A percentile compares a stretch with the other conserved stretches of the same genome.
These are phyloP conservation scores for Morus bassanus DNA, from an alignment of 2,797 vertebrate species.

Conservation along the genomic window DNA sequence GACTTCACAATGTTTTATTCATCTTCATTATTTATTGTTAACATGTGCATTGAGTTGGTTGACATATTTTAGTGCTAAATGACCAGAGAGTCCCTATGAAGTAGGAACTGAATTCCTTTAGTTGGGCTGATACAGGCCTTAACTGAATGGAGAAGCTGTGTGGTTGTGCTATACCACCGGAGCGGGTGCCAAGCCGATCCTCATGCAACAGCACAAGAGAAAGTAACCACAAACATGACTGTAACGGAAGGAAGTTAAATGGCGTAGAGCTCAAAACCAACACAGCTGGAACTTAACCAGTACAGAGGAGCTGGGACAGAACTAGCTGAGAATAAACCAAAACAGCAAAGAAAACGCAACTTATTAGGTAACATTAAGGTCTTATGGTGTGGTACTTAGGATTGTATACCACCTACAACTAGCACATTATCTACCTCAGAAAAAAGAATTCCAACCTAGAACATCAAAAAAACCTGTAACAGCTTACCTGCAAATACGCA, in stretches of 20 bases:
- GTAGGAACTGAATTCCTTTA: background rate
- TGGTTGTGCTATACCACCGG: background rate
- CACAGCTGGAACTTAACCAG: background rate
- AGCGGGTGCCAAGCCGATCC: rapidly evolving
- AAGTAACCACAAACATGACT: background rate
- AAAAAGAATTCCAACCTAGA: background rate
- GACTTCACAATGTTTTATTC: background rate
- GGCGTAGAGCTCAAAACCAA: background rate
- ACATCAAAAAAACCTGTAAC: background rate
- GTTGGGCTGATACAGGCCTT: background rate
- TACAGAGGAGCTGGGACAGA: background rate
- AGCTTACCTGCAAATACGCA: conserved; percentile 91
- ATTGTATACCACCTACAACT: background rate
- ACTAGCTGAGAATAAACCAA: background rate
- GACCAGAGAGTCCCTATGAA: background rate
- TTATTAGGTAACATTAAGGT: background rate
- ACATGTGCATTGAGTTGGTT: background rate
- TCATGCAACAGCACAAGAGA: background rate
- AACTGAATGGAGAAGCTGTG: background rate
- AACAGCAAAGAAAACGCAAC: background rate
- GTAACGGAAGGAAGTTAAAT: background rate
- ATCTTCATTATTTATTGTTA: background rate
- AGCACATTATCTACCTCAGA: background rate
- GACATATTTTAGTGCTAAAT: background rate
- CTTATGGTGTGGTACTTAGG: background rate